Base-by-base conservation (phyloP, 2,797 vertebrate genomes). In the Rhyacichthys aspro region DNA sequence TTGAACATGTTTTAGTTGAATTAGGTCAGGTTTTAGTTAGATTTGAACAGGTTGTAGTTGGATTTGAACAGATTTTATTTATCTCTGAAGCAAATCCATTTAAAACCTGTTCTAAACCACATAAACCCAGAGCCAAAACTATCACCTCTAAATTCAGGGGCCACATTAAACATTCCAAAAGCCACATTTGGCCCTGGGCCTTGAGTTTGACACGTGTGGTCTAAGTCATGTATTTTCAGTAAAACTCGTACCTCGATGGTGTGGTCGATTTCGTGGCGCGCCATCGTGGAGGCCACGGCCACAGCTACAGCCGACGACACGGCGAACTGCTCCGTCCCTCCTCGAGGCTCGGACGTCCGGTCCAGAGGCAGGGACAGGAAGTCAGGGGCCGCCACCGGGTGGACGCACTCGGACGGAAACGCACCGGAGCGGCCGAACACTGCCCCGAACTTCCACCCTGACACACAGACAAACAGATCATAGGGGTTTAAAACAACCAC, bases 381-480 rank as follows among this genome's bases (percentile, higher is more conserved):
- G 81, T 98, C 95, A 0, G 98, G 98, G 0, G 95, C 93, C 0
- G 94, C 93, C 0, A 95, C 92, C 0, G 96, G 95, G 79, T 94
- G 93, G 37, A 96, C 94, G 0, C 91, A 93, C 7, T 98, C 95
- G 0, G 81, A 55, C 0, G 95, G 96, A 83, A 99, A 98, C 0
- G 91, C 75, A 2, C 94, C 96, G 0, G 94, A 89, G 11, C 89
- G 93, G 32, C 97, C 94, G 0, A 95, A 94, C 83, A 96, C 89
- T 0, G 96, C 94, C 0, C 97, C 97, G 0, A 98, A 99, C 87
- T 94, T 94, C 97, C 98, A 99, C 2, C 98, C 98, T 99, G 72
- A 62, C 23, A 32, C 49, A 55, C 42, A 69, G n/a, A 54, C 17
- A 46, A 2, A 52, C 15, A 38, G 14, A 65, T 38, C 42, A 60